These are phyloP conservation scores for Synanceia verrucosa DNA, from an alignment of 2,797 vertebrate species.

Conservation along the genomic window DNA sequence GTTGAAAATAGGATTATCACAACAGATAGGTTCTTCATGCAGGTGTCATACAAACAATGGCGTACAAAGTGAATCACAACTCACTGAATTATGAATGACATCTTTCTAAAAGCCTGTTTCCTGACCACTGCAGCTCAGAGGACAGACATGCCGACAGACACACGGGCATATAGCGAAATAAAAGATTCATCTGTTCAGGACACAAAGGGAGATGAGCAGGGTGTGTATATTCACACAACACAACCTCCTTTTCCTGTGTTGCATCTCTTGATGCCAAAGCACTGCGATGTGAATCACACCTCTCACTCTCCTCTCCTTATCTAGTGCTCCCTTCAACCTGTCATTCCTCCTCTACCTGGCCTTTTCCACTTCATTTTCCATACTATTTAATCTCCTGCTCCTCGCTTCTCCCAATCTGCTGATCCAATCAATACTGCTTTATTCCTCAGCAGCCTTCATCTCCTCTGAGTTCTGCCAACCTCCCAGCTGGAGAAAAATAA, in stretches of 20 bases:
- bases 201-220: constrained; percentile 45
- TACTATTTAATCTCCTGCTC: not conserved
- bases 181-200: constrained; percentile 12
- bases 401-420: not conserved
- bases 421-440: constrained; percentile 1
- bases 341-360: constrained; percentile 9
- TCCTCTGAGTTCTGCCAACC: constrained; percentile 3
- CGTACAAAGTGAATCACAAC: constrained; percentile 46
- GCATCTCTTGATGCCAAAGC: constrained; percentile 5
- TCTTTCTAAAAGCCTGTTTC: constrained; percentile 42
- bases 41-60: not conserved
- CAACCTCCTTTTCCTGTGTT: constrained; percentile 20
- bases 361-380: constrained; percentile 5
- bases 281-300: constrained; percentile 17
- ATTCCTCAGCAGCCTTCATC: constrained; percentile 8
- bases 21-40: not conserved
- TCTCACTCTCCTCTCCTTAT: constrained; percentile 7
- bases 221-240: not conserved
- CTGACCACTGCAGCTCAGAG: constrained; percentile 7
- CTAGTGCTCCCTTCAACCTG: constrained; percentile 3
- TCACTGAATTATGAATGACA: constrained; percentile 71
- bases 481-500: constrained; percentile 4
- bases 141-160: not conserved
- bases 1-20: not conserved
- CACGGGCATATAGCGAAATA: not conserved